A percentile compares a stretch with the other conserved stretches of the same genome.
These are phyloP conservation scores for Antheraea yamamai DNA, from an alignment of 2,888 invertebrate species.

Conservation along the genomic window DNA sequence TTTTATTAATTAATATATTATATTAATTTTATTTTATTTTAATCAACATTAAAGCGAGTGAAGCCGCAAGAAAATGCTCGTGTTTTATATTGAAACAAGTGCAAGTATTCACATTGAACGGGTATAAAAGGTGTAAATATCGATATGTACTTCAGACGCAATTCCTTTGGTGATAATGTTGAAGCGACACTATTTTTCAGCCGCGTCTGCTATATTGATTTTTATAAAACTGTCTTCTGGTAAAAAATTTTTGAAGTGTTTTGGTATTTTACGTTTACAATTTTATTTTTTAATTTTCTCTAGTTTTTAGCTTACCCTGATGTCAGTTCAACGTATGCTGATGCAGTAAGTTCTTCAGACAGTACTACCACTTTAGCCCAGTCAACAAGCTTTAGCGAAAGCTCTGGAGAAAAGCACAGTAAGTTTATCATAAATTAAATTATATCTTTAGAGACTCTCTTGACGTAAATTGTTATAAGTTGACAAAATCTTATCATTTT, in stretches of 20 bases:
- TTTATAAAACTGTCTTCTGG: not conserved
- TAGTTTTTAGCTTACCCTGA: not conserved
- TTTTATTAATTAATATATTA: too few relatives aligned
- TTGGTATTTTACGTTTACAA: not conserved
- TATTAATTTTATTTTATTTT: too few relatives aligned
- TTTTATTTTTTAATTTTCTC: not conserved
- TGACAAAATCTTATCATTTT: too few relatives aligned
- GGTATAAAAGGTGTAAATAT: not conserved
- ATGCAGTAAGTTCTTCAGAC: not conserved
- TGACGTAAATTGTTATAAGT: too few relatives aligned
- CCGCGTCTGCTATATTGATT: not conserved
- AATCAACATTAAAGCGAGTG: too few relatives aligned
- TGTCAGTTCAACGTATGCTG: not conserved
- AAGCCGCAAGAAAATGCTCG: too few relatives aligned
- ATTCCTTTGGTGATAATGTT: conserved; percentile 1
- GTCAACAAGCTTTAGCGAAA: too few relatives aligned
- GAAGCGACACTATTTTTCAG: not conserved
- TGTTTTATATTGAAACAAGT: conserved; percentile 1
- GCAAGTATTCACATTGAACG: not conserved
- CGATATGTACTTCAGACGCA: not conserved
- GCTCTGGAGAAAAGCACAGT: not conserved
- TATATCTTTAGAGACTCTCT: too few relatives aligned
- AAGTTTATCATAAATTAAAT: not conserved
- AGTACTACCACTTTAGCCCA: not conserved
- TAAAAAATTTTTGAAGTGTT: not conserved